Evolutionary conservation across 2,888 invertebrate genomes (phyloP).

Genomic region (Abrostola tripartita): DNA sequence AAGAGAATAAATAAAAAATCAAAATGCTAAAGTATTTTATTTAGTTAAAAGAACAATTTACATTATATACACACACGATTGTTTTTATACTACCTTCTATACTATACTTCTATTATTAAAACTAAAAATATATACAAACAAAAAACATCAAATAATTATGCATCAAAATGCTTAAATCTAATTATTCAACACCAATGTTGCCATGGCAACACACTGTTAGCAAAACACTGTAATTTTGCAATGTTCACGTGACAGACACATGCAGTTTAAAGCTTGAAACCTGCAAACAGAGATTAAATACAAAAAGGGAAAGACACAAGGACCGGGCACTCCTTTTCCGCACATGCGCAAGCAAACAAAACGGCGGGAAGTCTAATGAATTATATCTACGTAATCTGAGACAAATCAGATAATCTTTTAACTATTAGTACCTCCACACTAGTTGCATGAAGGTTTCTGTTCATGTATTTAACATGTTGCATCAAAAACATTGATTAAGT

Average conservation of each 20-base stretch:
- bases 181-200: no score
- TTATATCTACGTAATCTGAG: slow-evolving; percentile 22
- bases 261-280: slow-evolving; percentile 32
- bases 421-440: neutral
- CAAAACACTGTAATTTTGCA: slow-evolving; percentile 38
- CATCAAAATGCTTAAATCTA: no score
- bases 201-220: slow-evolving; percentile 18
- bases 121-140: no score
- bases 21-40: no score
- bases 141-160: no score
- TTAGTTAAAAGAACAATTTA: no score
- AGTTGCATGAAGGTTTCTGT: neutral
- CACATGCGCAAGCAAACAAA: slow-evolving; percentile 14
- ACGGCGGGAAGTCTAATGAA: slow-evolving; percentile 28
- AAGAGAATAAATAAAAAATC: no score
- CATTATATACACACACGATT: no score
- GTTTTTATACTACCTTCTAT: no score
- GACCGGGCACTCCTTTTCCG: slow-evolving; percentile 39
- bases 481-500: no score
- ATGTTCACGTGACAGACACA: slow-evolving; percentile 20
- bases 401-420: slow-evolving; percentile 8
- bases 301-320: slow-evolving; percentile 39
- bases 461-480: neutral
- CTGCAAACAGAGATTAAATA: slow-evolving; percentile 42
- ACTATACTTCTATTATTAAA: no score